Evolutionary conservation across 2,888 invertebrate genomes (phyloP), one percentile per base, ranked within the genome.

Genomic region (Drosophila yooni): DNA sequence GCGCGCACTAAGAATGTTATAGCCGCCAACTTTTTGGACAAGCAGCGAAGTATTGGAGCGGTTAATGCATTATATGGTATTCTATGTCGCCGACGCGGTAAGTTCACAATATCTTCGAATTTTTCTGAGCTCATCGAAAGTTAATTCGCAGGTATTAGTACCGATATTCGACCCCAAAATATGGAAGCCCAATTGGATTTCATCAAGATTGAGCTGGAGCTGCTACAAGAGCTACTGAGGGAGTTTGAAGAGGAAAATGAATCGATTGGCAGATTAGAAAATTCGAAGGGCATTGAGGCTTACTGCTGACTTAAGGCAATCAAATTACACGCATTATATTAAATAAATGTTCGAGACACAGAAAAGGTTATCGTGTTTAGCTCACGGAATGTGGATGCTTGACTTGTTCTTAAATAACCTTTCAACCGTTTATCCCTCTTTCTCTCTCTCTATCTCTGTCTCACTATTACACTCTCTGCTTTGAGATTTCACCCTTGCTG

Each of bases 151-250:
- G 88, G 76, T 38, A 1, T 57, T 0, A 0, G 8, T 1, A 4
- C 21, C 1, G 25, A 15, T 2, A 8, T 63, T 6, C n/a, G 53
- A 63, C 82, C 81, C 3, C 15, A 43, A 10, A 70, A 89, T 29
- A 68, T 91, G 5, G 92, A 91, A 59, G 56, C 40, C 0, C 81
- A 89, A 48, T 72, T 93, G 65, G 92, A 93, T 70, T 90, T 88
- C 29, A 93, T 93, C 25, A 92, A 91, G 64, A 74, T 70, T 3
- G 93, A 93, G 79, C 72, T 93, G 11, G 89, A 92, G 66, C 60
- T 92, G 15, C 54, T 93, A 48, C 78, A 82, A 38, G 82, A 82
- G 11, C 82, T 93, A 4, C 60, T 91, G 3, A 81, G 85, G 27
- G 79, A 88, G 56, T 85, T 83, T 51, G 69, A 74, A 27, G 58